Evolutionary conservation across 2,888 invertebrate genomes (phyloP), one percentile per base, ranked within the genome.

Genomic region (Nymphalis c-album): DNA sequence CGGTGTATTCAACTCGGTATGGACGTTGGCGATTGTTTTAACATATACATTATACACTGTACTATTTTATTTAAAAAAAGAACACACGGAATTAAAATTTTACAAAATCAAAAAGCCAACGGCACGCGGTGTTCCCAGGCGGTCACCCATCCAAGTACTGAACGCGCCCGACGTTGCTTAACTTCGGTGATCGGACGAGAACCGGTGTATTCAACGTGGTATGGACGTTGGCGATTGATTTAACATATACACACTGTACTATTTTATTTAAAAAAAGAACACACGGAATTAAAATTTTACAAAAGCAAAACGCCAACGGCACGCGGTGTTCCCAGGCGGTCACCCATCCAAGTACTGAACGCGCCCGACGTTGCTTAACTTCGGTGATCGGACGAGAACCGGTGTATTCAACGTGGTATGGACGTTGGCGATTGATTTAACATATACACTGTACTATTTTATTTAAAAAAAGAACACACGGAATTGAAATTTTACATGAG

Each of bases 1-100:
- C 87, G 87, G 87, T 87, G 87, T 85, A 75, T 86, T 88, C 86
- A 88, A 85, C 86, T 80, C 87, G 81, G 87, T 88, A 86, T 86
- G 87, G 85, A 85, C 86, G 80, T 81, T 79, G 13, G 40, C 40
- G 13, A 13, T 40, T 40, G 79, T 0, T 0, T n/a, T n/a, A n/a
- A n/a, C n/a, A n/a, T n/a, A n/a, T n/a, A n/a, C n/a, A n/a, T n/a
- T n/a, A n/a, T n/a, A n/a, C n/a, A n/a, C n/a, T n/a, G n/a, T n/a
- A n/a, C n/a, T n/a, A n/a, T n/a, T n/a, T n/a, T n/a, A n/a, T n/a
- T n/a, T n/a, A n/a, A n/a, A n/a, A n/a, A n/a, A n/a, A n/a, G n/a
- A n/a, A n/a, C n/a, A n/a, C n/a, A n/a, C n/a, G n/a, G n/a, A n/a
- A n/a, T n/a, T n/a, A n/a, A n/a, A n/a, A n/a, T n/a, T n/a, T n/a